phyloP scores from a whole-genome alignment of 2,797 vertebrate species.

The Erpetoichthys calabaricus region DNA sequence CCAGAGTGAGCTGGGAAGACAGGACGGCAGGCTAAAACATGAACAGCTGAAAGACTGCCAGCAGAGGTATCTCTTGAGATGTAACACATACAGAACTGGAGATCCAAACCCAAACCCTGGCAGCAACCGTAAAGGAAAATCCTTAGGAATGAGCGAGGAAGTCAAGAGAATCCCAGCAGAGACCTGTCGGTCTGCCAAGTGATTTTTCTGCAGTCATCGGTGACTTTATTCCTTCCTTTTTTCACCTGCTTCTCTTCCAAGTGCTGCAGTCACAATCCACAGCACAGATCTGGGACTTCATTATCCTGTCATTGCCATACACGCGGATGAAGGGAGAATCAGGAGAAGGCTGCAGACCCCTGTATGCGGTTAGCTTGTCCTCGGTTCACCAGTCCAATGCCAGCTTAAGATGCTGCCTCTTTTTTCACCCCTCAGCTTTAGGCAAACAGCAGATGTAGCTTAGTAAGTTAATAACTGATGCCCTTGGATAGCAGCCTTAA shows the following conservation, averaged over 20 bases:
- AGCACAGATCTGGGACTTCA: conserved; percentile 27
- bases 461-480: conserved; percentile 48
- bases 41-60: too few species aligned
- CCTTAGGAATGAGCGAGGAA: not conserved
- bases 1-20: conserved; percentile 14
- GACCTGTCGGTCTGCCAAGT: conserved; percentile 22
- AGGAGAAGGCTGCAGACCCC: not conserved
- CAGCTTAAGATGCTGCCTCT: conserved; percentile 32
- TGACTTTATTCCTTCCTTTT: conserved; percentile 19
- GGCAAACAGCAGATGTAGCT: conserved; percentile 62
- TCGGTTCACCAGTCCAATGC: conserved; percentile 9
- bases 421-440: conserved; percentile 25
- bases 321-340: conserved; percentile 18
- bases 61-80: too few species aligned
- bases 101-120: not conserved
- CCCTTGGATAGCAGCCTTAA: conserved; percentile 48
- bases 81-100: conserved; percentile 9
- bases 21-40: too few species aligned
- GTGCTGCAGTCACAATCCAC: conserved; percentile 25
- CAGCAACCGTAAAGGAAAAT: not conserved
- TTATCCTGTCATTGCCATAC: conserved; percentile 40
- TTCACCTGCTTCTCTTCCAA: conserved; percentile 17
- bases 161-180: conserved; percentile 5
- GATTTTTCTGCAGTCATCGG: conserved; percentile 14
- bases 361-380: conserved; percentile 5